Conservation (phyloP, 2,113 vertebrate genomes). For the Alouatta palliata region DNA sequence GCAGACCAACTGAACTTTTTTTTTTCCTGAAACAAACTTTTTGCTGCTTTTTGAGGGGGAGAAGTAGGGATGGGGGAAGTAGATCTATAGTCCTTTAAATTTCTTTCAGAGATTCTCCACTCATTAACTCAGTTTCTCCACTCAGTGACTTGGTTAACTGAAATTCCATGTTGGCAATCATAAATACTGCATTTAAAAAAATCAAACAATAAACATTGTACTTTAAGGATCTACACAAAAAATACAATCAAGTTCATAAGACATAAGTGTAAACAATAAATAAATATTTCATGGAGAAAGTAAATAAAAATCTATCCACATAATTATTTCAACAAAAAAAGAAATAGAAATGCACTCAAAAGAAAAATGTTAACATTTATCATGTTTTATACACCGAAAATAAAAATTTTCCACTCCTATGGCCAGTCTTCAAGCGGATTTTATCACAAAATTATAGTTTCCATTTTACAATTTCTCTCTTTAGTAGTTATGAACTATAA, state of each 20-base stretch:
- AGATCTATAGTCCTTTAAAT: slow-evolving; percentile 1
- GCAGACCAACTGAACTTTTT: slow-evolving; percentile 42
- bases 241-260: slow-evolving; percentile 61
- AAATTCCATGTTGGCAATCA: slow-evolving; percentile 54
- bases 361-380: slow-evolving; percentile 32
- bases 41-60: neutral
- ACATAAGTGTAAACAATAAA: slow-evolving; percentile 46
- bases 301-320: slow-evolving; percentile 65
- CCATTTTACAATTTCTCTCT: slow-evolving; percentile 64
- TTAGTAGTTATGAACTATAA: slow-evolving; percentile 49
- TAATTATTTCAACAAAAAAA: slow-evolving; percentile 56
- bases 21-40: slow-evolving; percentile 44
- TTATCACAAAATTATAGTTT: slow-evolving; percentile 63
- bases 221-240: slow-evolving; percentile 55
- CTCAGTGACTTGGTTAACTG: slow-evolving; percentile 25
- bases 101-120: slow-evolving; percentile 42
- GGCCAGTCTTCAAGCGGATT: slow-evolving; percentile 46
- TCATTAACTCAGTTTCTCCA: slow-evolving; percentile 18
- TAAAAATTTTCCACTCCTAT: slow-evolving; percentile 49
- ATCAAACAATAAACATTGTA: slow-evolving; percentile 51
- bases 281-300: slow-evolving; percentile 53
- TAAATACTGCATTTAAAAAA: slow-evolving; percentile 47
- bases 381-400: slow-evolving; percentile 62
- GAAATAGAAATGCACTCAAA: slow-evolving; percentile 62
- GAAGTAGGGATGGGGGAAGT: no score